Conservation (phyloP, 1,140 invertebrate species). For the Apis cerana region DNA sequence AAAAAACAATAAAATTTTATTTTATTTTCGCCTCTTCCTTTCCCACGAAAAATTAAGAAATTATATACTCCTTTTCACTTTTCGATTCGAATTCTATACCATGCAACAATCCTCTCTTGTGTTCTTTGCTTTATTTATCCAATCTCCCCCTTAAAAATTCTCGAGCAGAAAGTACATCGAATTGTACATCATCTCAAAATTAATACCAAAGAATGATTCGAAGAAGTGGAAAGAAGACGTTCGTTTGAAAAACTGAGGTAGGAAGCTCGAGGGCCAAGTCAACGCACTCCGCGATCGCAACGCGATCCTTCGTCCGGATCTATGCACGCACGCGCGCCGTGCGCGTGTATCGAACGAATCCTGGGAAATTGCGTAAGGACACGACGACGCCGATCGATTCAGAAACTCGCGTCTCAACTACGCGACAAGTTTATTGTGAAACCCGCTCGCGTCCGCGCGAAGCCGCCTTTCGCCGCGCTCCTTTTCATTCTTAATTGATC, state of each 20-base stretch:
- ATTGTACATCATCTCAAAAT: no score
- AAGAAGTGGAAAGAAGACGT: no score
- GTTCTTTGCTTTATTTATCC: no score
- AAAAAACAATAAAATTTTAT: no score
- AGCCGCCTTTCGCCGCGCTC: constrained; percentile 1
- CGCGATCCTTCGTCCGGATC: not conserved
- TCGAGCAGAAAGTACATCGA: no score
- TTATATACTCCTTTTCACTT: no score
- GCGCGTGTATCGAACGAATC: constrained; percentile 25
- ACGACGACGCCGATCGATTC: constrained; percentile 11
- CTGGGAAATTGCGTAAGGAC: constrained; percentile 18
- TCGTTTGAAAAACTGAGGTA: not conserved
- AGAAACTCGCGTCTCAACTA: not conserved
- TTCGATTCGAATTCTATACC: no score
- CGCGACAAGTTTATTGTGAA: constrained; percentile 42
- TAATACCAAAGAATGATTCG: no score
- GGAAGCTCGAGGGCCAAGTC: constrained; percentile 46
- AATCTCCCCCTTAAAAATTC: no score
- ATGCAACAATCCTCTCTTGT: no score
- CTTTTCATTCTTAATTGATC: constrained; percentile 32
- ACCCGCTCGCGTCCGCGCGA: not conserved
- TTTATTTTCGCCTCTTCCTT: no score
- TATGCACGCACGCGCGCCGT: not conserved
- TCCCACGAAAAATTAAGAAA: no score
- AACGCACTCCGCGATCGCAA: constrained; percentile 44